Percentiles rank a stretch among this genome's conserved stretches.
Evolutionary conservation across 2,797 vertebrate species (phyloP).

Genomic region (Neosilurus mollespiculum): DNA sequence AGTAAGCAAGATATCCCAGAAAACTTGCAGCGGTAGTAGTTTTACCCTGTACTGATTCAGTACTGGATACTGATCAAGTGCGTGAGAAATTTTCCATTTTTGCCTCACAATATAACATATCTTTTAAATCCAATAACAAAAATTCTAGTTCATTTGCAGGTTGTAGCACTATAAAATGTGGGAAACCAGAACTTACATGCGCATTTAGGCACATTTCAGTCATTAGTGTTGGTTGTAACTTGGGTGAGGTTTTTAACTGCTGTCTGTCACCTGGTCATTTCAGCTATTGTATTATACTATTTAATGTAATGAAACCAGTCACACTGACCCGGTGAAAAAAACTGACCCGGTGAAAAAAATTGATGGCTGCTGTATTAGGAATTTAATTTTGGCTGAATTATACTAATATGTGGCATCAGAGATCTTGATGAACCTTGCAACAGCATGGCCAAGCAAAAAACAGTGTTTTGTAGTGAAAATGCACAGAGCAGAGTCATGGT

Average conservation of each 20-base stretch:
- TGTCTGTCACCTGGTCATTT: background rate
- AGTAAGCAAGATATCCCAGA: background rate
- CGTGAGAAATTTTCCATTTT: background rate
- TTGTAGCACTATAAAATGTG: background rate
- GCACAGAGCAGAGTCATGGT: background rate
- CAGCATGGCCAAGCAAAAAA: background rate
- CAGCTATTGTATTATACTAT: background rate
- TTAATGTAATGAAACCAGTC: background rate
- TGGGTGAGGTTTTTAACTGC: background rate
- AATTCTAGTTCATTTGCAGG: background rate
- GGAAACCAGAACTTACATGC: background rate
- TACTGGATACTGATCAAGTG: background rate
- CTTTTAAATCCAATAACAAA: background rate
- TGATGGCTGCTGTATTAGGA: background rate
- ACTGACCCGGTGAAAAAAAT: too few relatives aligned
- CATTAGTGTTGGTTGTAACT: background rate
- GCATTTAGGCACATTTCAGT: background rate
- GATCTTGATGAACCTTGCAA: background rate
- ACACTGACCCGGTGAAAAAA: too few relatives aligned
- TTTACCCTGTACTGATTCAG: background rate
- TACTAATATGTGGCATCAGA: background rate
- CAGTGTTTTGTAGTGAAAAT: background rate
- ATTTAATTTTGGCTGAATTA: background rate
- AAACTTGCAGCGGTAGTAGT: background rate
- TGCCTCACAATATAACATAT: background rate